Conservation (phyloP, 2,888 invertebrate species). For the Mythimna lalbum region DNA sequence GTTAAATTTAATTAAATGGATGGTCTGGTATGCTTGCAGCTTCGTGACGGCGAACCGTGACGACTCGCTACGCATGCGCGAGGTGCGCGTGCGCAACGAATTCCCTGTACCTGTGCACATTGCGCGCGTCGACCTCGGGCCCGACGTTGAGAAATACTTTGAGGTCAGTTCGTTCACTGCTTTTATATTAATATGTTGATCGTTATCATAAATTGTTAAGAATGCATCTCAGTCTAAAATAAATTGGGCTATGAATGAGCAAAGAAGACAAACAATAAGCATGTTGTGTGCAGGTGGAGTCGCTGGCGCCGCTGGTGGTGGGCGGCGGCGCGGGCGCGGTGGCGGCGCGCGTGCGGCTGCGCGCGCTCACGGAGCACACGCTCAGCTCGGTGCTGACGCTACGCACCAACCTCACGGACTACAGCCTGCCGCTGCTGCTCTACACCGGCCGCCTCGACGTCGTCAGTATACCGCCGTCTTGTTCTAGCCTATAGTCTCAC, state of each 20-base stretch:
- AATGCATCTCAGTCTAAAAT: not conserved
- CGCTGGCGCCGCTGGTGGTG: conserved; percentile 67
- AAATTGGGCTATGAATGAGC: not conserved
- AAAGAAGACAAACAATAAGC: not conserved
- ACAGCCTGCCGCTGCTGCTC: conserved; percentile 84
- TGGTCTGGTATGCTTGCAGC: conserved; percentile 60
- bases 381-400: conserved; percentile 71
- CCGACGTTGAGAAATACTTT: conserved; percentile 69
- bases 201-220: not conserved
- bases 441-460: conserved; percentile 83
- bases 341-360: conserved; percentile 59
- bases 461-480: conserved; percentile 62
- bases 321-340: conserved; percentile 51
- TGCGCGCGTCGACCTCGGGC: conserved; percentile 66
- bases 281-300: conserved; percentile 61
- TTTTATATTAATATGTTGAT: not conserved
- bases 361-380: conserved; percentile 38
- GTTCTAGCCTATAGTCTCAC: conserved; percentile 19
- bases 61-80: conserved; percentile 64
- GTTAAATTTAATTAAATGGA: not conserved
- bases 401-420: conserved; percentile 87
- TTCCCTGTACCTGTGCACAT: conserved; percentile 75
- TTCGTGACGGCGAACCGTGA: conserved; percentile 72
- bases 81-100: conserved; percentile 77
- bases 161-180: conserved; percentile 68